Conservation (phyloP, 92 coral and sea anemone species). For the Galaxea fascicularis region DNA sequence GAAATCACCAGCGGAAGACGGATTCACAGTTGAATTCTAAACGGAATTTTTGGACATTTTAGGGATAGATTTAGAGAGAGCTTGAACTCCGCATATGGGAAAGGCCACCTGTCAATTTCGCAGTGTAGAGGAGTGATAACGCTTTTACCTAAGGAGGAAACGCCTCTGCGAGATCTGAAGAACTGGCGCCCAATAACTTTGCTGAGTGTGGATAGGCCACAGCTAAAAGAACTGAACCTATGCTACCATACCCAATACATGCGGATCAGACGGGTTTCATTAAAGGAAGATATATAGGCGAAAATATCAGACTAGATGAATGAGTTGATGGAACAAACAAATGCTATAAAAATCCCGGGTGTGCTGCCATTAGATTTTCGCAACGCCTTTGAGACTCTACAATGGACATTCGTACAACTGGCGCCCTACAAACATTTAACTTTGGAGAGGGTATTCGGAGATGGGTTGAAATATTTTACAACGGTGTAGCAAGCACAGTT, state of each 20-base stretch:
- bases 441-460: too few species aligned
- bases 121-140: slow-evolving; percentile 38
- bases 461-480: too few species aligned
- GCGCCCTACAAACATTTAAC: background rate
- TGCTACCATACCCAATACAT: background rate
- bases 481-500: background rate
- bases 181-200: slow-evolving; percentile 8
- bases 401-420: slow-evolving; percentile 4
- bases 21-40: slow-evolving; percentile 7
- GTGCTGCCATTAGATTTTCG: background rate
- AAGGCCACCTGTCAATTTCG: slow-evolving; percentile 20
- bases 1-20: slow-evolving; percentile 1
- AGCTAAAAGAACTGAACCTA: slow-evolving; percentile 1
- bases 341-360: too few species aligned
- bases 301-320: slow-evolving; percentile 1
- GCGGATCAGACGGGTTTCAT: background rate
- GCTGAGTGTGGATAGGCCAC: background rate
- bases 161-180: background rate
- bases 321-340: slow-evolving; percentile 2
- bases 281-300: background rate
- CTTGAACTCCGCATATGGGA: background rate
- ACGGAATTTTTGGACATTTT: background rate
- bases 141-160: slow-evolving; percentile 22
- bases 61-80: background rate
- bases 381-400: background rate